Evolutionary conservation across 2,113 vertebrate genomes (phyloP), one percentile per base, ranked within the genome.

Genomic region (Hydrolagus affinis): DNA sequence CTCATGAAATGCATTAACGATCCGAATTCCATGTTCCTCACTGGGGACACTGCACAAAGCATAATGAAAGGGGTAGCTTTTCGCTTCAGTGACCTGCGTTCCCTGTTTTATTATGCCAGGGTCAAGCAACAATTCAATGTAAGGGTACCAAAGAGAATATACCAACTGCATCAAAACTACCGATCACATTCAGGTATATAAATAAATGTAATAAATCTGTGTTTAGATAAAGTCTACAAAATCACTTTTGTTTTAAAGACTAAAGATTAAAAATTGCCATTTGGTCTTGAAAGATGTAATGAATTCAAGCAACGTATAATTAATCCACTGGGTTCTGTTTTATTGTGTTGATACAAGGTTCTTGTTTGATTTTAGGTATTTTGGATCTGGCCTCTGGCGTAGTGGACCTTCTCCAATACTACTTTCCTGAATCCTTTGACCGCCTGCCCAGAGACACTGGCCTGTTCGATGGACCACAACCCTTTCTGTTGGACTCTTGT

Each of bases 1-100:
- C 86, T 95, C 23, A 95, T 95, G 94, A 93, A 91, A 17, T 93
- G 92, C 62, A 90, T 94, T 88, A 92, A 94, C 68, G 93, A 95
- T 83, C 94, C 94, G 57, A 95, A 95, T 11, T 88, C 92, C 86
- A 95, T 95, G 94, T 95, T 95, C 85, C 92, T 95, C 23, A 94
- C 94, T 0, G 94, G 94, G 6, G 94, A 95, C 87, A 95, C 94
- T 1, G 94, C 94, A 12, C 94, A 95, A 88, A 94, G 94, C 90
- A 95, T 95, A 86, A 95, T 95, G 93, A 92, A 93, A 71, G 94
- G 94, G 8, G 92, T 95, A 57, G 91, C 94, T 85, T 95, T 95
- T 88, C 92, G 94, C 85, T 95, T 95, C 64, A 95, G 93, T 14
- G 94, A 95, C 12, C 87, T 95, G 70, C 89, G 89, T 70, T 95